Conservation (phyloP, 2,888 invertebrate genomes). For the Netelia virgata region DNA sequence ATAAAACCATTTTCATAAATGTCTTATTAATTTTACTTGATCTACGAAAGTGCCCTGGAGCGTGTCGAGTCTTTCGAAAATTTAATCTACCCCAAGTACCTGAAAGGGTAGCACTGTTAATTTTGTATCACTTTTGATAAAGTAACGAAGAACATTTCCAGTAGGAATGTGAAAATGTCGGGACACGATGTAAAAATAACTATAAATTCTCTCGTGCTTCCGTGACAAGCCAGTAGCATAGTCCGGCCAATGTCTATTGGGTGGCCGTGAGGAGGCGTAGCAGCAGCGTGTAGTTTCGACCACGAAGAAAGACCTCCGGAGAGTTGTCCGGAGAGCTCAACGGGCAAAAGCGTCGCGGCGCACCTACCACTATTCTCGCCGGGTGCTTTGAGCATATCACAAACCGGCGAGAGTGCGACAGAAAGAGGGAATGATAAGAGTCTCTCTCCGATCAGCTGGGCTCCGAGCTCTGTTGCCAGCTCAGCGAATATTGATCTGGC, state of each 20-base stretch:
- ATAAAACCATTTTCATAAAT: background rate
- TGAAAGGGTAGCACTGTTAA: background rate
- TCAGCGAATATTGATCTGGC: conserved; percentile 72
- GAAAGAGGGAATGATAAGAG: conserved; percentile 21
- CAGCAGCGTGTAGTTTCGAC: conserved; percentile 8
- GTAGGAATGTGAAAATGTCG: background rate
- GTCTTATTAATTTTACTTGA: background rate
- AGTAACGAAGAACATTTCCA: background rate
- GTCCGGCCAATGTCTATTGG: background rate
- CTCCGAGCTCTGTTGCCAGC: conserved; percentile 76
- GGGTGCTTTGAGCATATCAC: conserved; percentile 14
- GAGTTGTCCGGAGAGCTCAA: conserved; percentile 4
- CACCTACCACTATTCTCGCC: conserved; percentile 30
- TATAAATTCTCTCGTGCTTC: background rate
- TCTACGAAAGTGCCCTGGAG: background rate
- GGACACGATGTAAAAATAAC: background rate
- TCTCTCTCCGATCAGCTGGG: conserved; percentile 78
- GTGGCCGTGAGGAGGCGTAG: background rate
- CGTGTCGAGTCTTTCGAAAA: too few relatives aligned
- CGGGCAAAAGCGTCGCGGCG: conserved; percentile 18
- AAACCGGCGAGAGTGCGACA: conserved; percentile 8
- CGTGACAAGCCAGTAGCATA: background rate
- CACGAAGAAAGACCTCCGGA: conserved; percentile 15
- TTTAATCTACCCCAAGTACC: background rate
- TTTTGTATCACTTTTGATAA: background rate